Evolutionary conservation across 1,140 invertebrate species (phyloP), one percentile per base, ranked within the genome.

Genomic region (Whitmania pigra): DNA sequence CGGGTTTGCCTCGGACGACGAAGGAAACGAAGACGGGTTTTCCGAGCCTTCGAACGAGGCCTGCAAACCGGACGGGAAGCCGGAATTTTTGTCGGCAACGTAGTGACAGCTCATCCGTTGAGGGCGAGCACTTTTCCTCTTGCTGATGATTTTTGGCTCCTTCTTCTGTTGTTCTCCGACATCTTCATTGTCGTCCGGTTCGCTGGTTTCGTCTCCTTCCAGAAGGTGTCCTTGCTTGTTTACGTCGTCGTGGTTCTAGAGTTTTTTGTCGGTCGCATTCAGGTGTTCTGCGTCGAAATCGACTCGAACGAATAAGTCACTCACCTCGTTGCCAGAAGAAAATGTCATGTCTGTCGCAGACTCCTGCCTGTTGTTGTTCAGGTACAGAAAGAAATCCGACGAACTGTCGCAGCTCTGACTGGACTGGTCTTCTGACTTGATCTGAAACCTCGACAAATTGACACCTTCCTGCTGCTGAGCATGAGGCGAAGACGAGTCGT

Each of bases 121-220:
- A 53, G 69, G 69, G 6, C 69, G 69, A n/a, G 69, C 69, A 7
- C 69, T 36, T 54, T 70, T 70, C n/a, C 69, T 36, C 43, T 70
- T 70, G 53, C 49, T 70, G 36, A 49, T 49, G n/a, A 49, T 40
- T 53, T 53, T 36, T 18, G 25, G 43, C 20, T 25, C 49, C 43
- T 53, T 53, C n/a, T 25, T 53, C n/a, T 49, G 43, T 17, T 15
- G 43, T 49, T 49, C 43, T 49, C 43, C 43, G 43, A 49, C 36
- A 22, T 53, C 22, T 7, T 36, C 20, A 15, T 36, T 49, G 36
- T 22, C 25, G 7, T 49, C 22, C 5, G 69, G 17, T 13, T 53
- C 53, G 31, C n/a, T 25, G 49, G 18, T 7, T 2, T 36, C 53
- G 43, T 25, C 43, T 49, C 43, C 43, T 27, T 25, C 63, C 20